These are phyloP conservation scores for Acrocephalus kingi DNA, from an alignment of 2,113 vertebrate species.

Conservation along the genomic window DNA sequence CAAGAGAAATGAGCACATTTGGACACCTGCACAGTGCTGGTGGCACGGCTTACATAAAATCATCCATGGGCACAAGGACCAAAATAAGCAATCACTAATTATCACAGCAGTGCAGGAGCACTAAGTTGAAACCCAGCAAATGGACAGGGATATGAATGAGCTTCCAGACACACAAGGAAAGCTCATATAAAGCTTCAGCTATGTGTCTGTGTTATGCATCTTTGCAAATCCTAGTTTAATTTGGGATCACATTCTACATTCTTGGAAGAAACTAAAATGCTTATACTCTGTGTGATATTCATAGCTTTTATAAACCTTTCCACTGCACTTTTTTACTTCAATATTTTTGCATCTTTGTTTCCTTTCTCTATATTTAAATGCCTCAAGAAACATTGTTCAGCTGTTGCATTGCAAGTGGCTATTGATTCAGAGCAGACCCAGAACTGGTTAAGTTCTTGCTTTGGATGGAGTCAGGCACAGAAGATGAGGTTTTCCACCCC, in stretches of 20 bases:
- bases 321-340: neutral
- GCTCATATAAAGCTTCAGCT: neutral
- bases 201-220: neutral
- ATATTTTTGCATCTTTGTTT: neutral
- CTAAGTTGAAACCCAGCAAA: neutral
- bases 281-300: neutral
- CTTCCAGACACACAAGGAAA: neutral
- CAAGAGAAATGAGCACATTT: neutral
- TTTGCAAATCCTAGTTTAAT: neutral
- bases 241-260: neutral
- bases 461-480: neutral
- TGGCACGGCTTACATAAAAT: neutral
- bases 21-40: fast-evolving
- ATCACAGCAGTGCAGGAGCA: neutral
- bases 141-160: neutral
- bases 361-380: neutral
- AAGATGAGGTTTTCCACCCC: neutral
- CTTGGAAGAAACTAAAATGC: neutral
- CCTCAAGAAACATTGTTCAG: neutral
- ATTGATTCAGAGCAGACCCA: neutral
- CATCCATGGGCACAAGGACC: neutral
- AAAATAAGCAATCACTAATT: neutral
- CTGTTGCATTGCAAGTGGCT: neutral
- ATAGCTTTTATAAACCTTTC: neutral
- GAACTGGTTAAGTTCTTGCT: neutral